A percentile compares a stretch with the other conserved stretches of the same genome.
Evolutionary conservation across 1,140 invertebrate genomes (phyloP).

Genomic region (Bradysia coprophila): DNA sequence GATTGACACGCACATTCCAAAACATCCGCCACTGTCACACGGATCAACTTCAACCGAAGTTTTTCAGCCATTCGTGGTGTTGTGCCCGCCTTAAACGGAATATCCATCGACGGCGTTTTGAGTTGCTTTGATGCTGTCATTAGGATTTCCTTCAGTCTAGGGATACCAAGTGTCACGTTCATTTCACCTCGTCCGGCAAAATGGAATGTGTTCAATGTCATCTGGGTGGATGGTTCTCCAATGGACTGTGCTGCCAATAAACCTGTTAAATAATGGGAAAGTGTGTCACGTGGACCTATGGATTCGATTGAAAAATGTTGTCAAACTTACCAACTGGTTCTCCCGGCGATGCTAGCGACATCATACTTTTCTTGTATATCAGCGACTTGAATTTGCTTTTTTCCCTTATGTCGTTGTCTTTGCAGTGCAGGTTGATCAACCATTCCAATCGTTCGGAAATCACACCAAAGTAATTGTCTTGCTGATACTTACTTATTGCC

Average conservation of each 20-base stretch:
- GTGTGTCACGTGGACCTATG: background rate
- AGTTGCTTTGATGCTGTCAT: conserved; percentile 87
- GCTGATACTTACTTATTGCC: conserved; percentile 40
- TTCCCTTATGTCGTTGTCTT: conserved; percentile 22
- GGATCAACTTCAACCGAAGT: conserved; percentile 48
- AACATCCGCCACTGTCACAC: conserved; percentile 59
- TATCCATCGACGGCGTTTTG: conserved; percentile 91
- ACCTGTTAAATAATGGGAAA: background rate
- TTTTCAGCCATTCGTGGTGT: conserved; percentile 43
- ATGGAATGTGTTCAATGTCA: conserved; percentile 99
- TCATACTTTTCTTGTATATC: conserved; percentile 58
- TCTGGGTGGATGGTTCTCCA: conserved; percentile 98
- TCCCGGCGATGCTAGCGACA: conserved; percentile 65
- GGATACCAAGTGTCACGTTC: conserved; percentile 98
- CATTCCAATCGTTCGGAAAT: conserved; percentile 58
- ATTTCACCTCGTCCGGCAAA: conserved; percentile 99
- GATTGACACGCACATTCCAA: conserved; percentile 33
- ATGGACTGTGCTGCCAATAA: conserved; percentile 82
- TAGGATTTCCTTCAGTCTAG: conserved; percentile 86
- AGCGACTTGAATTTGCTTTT: conserved; percentile 43
- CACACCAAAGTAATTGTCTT: conserved; percentile 61
- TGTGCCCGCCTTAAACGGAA: conserved; percentile 45
- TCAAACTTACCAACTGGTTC: conserved; percentile 86
- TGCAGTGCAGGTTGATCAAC: conserved; percentile 45
- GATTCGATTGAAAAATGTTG: too few relatives aligned